Conservation (phyloP, 1,140 invertebrate species). For the Vanessa tameamea region DNA sequence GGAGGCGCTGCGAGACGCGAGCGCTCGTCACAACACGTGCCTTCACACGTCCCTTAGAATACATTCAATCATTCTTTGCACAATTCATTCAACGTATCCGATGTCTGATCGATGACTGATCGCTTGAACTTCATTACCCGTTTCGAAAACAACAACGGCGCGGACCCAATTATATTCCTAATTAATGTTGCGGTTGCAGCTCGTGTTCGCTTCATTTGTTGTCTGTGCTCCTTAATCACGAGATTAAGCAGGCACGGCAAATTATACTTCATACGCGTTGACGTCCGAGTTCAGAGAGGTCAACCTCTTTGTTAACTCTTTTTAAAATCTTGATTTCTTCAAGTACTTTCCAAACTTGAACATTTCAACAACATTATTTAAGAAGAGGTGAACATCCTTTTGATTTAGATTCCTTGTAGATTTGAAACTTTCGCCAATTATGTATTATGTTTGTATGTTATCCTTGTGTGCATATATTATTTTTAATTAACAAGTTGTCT, state of each 20-base stretch:
- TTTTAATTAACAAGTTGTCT: no score
- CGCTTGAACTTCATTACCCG: slow-evolving; percentile 20
- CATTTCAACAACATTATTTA: not conserved
- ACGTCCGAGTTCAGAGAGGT: not conserved
- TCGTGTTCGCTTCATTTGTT: not conserved
- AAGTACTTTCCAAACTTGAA: not conserved
- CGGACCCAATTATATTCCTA: slow-evolving; percentile 30
- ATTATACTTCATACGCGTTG: not conserved
- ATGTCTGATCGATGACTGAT: slow-evolving; percentile 41
- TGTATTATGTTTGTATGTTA: no score
- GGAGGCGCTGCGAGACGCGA: not conserved
- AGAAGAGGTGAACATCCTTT: no score
- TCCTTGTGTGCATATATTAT: no score
- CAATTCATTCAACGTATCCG: slow-evolving; percentile 44
- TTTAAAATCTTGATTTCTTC: not conserved
- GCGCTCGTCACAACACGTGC: slow-evolving; percentile 31
- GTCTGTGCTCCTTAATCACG: not conserved
- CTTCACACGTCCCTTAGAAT: slow-evolving; percentile 41
- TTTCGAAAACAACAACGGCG: slow-evolving; percentile 18
- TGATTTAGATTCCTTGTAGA: no score
- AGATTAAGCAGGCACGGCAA: not conserved
- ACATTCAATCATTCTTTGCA: slow-evolving; percentile 34
- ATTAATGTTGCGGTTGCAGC: slow-evolving; percentile 28
- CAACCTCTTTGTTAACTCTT: not conserved
- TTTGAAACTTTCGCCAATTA: no score